Base-by-base conservation (phyloP, 2,888 invertebrate genomes). In the Synergus gifuensis region DNA sequence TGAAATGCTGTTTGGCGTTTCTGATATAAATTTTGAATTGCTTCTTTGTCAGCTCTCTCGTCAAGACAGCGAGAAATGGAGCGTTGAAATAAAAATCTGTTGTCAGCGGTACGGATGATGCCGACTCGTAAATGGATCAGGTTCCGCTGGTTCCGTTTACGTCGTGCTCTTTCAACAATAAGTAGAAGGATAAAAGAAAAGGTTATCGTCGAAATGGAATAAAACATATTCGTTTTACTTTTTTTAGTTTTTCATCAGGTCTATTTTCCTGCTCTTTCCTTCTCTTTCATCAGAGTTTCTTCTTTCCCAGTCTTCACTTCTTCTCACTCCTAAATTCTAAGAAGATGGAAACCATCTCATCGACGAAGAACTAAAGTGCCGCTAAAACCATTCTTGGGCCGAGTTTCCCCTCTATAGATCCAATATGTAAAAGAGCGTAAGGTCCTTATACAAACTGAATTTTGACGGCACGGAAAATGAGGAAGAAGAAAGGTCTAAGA, bases 341-440 rank as follows among this genome's bases (percentile, higher is more conserved):
- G 69, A 67, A 58, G 78, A 44, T 62, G 76, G 40, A 49, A 78
- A 44, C 73, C 4, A 77, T 80, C 77, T 79, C 73, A 79, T 80
- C 69, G 82, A 77, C 79, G 78, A 40, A 62, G 46, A 67, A 77
- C 49, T 76, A 42, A 76, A 76, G 77, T 80, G 79, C 76, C 77
- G 78, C 80, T 77, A 78, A 82, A 81, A 81, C 69, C 76, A 28
- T 60, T 60, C 79, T 66, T 22, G 76, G 67, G 66, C 77, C 54
- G 40, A 76, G 78, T 77, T 73, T 36, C 69, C 1, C 49, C 40
- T 36, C 54, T 54, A 54, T 16, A 69, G 46, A 73, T 73, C 73
- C 54, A 73, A 73, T 73, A 85, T 85, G 87, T 87, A 87, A 88
- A 89, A 85, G 86, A 87, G 84, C 81, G 82, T 85, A 86, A 86